A percentile compares a stretch with the other conserved stretches of the same genome.
Conservation (phyloP, 2,797 vertebrate genomes). For the Vultur gryphus region DNA sequence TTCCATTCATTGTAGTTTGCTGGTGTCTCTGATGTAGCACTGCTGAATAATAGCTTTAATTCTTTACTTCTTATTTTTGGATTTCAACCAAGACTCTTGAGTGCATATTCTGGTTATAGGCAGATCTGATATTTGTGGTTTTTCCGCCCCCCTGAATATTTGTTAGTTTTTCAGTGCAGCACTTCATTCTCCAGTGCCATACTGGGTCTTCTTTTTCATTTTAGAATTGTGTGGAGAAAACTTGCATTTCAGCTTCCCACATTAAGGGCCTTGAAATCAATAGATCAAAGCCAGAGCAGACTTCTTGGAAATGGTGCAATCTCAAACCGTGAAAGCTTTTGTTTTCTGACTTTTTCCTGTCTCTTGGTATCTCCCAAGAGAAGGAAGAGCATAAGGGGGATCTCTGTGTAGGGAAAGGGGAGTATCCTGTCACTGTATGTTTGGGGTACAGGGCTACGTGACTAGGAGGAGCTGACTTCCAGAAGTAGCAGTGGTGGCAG, state of each 20-base stretch:
- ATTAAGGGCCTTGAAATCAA: slow-evolving; percentile 33
- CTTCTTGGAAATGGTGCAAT: slow-evolving; percentile 17
- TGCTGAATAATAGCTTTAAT: not conserved
- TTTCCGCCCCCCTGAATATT: not conserved
- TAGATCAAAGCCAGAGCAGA: slow-evolving; percentile 27
- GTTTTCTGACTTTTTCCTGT: slow-evolving; percentile 1
- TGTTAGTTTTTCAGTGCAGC: not conserved
- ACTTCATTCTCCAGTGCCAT: not conserved
- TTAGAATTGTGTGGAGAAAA: not conserved
- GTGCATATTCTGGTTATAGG: not conserved
- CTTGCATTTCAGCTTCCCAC: slow-evolving; percentile 21
- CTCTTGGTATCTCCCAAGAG: not conserved
- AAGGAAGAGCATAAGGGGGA: not conserved
- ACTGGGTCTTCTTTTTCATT: not conserved
- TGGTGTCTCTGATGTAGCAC: not conserved
- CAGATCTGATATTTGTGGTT: slow-evolving; percentile 1
- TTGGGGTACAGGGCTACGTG: not conserved
- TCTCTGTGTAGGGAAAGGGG: not conserved
- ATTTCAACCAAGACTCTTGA: not conserved
- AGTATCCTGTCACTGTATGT: not conserved
- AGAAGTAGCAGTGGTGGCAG: not conserved
- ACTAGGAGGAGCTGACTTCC: not conserved
- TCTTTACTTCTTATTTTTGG: not conserved
- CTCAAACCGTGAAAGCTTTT: slow-evolving; percentile 42
- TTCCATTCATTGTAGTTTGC: not conserved